Evolutionary conservation across 2,113 vertebrate species (phyloP).

Genomic region (Sylvietta virens): DNA sequence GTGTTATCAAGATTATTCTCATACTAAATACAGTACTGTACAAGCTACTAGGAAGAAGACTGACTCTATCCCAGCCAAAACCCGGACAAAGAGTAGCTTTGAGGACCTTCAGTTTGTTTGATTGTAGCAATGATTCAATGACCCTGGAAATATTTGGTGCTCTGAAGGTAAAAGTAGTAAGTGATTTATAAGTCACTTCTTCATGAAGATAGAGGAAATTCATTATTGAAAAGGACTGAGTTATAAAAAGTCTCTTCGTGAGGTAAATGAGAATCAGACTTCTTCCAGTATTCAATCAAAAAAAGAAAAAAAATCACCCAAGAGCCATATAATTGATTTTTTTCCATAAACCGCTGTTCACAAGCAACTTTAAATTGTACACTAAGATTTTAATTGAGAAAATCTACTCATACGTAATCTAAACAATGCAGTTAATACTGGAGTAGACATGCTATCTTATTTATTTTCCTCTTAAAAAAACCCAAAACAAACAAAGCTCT

Average conservation of each 20-base stretch:
- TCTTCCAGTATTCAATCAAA: background rate
- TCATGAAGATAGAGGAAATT: background rate
- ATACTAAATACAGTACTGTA: background rate
- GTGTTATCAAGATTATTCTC: background rate
- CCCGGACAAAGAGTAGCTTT: background rate
- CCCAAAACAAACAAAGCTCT: background rate
- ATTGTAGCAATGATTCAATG: background rate
- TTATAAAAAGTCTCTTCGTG: background rate
- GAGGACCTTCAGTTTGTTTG: background rate
- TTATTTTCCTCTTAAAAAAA: background rate
- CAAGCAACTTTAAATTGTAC: background rate
- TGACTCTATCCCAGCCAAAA: background rate
- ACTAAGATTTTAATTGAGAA: background rate
- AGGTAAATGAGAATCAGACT: background rate
- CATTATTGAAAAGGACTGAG: background rate
- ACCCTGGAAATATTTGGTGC: background rate
- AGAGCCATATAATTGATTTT: background rate
- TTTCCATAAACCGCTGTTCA: background rate
- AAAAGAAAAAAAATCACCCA: background rate
- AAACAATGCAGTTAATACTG: background rate
- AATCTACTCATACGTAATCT: background rate
- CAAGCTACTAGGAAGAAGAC: background rate
- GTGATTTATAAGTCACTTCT: background rate
- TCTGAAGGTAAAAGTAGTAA: background rate
- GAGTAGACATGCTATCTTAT: background rate